Conservation (phyloP, 1,140 invertebrate species). For the Dendroctonus valens region DNA sequence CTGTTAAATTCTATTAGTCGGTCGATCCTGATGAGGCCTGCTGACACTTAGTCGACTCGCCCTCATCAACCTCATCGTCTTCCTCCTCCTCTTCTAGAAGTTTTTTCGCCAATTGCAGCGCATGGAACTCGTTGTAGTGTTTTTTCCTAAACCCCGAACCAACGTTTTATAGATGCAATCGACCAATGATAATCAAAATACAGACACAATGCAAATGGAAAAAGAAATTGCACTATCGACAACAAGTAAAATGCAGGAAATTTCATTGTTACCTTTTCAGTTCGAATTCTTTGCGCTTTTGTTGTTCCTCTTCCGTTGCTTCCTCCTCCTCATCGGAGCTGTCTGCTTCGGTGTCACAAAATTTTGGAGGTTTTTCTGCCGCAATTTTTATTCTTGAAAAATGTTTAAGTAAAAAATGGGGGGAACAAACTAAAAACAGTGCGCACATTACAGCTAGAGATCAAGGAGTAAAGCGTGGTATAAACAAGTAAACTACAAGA, state of each 20-base stretch:
- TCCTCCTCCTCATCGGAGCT: conserved; percentile 60
- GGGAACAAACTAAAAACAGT: background rate
- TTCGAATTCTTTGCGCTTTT: conserved; percentile 72
- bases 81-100: conserved; percentile 87
- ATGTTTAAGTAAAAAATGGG: background rate
- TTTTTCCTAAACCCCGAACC: conserved; percentile 63
- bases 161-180: background rate
- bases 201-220: background rate
- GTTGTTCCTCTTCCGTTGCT: conserved; percentile 61
- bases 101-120: conserved; percentile 85
- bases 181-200: background rate
- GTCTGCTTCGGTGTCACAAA: conserved; percentile 60
- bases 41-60: background rate
- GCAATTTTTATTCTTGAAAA: conserved; percentile 52
- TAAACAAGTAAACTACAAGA: conserved; percentile 5
- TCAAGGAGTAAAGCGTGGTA: background rate
- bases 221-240: conserved; percentile 4
- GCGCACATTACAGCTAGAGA: background rate
- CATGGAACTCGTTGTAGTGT: conserved; percentile 97
- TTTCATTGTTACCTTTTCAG: conserved; percentile 59
- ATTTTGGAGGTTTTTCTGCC: conserved; percentile 58
- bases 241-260: background rate
- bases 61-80: conserved; percentile 67
- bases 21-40: no score
- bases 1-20: no score